Base-by-base conservation (phyloP, 2,888 invertebrate species). In the Drosophila limbata region DNA sequence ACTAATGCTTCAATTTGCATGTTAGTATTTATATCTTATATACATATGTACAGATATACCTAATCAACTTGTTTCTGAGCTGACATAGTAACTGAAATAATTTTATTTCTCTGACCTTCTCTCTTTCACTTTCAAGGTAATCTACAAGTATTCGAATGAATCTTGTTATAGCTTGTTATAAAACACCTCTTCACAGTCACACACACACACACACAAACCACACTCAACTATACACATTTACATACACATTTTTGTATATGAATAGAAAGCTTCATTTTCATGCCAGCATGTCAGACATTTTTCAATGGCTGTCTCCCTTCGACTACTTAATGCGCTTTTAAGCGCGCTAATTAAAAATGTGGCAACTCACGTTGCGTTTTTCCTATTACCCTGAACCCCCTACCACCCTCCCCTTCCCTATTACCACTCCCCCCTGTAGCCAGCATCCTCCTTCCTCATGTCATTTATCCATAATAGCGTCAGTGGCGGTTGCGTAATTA, bases 301-400 rank as follows among this genome's bases (percentile, higher is more conserved):
- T 42, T 48, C 47, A 48, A 60, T 47, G 53, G 59, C 10, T 56
- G 51, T 37, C 47, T 33, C 55, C 62, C 69, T 75, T 68, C 53
- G 63, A 70, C 71, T 69, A 69, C 67, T 84, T 81, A 84, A 84
- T 89, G 89, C 69, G 85, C 90, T 88, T 80, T 85, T 89, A 85
- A 89, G 86, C 68, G 72, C 74, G 81, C 90, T 87, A 90, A 87
- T 87, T 87, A 87, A 87, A 86, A 87, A 83, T 88, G 86, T 89
- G 86, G 89, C 89, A 81, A 75, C 42, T 60, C 73, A 67, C 73
- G 67, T 59, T 64, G 68, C 45, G 37, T 65, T 50, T 59, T 77
- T 65, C 11, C 40, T 37, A 40, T 33, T 51, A 4, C 42, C 35
- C 31, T 8, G 11, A 17, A 10, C 28, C 51, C 21, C 9, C 3